Base-by-base conservation (phyloP, 2,888 invertebrate species). In the Synergus laeviventris region DNA sequence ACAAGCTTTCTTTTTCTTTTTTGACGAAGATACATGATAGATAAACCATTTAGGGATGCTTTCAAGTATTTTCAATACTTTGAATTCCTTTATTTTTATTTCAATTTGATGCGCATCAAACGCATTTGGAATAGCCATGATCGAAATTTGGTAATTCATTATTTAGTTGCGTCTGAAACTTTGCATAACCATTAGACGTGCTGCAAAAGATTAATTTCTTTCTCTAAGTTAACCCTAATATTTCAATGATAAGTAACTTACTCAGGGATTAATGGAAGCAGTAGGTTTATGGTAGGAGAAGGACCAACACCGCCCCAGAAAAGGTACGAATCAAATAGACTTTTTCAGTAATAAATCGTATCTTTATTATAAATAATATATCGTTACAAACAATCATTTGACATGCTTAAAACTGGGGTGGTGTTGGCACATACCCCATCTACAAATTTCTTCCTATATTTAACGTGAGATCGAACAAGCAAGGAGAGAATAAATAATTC, bases 261-360 rank as follows among this genome's bases (percentile, higher is more conserved):
- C 16, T 49, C 1, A 70, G 49, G 70, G 70, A 70, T 7, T 49
- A 49, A 70, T 70, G 70, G 70, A 70, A 49, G 24, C 36, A 49
- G 24, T 36, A 78, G 81, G 79, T 24, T 59, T 1, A 24, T 59
- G 59, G 59, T 75, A 56, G 78, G 81, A 83, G 79, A 77, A 78
- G 81, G 82, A 78, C 82, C 83, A 84, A 84, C 82, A 84, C 82
- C 82, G 78, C 80, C 81, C 81, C 79, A 76, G 78, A 62, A 78
- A 73, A 60, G 79, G 76, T 73, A 75, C 62, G 54, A 73, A 66
- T 77, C 70, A 75, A 75, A 61, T 74, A 49, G 78, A 76, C 61
- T 77, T 78, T 42, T 59, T 36, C 49, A 54, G 70, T 79, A 78
- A 79, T 74, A 76, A 76, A 79, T 81, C 60, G 74, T 73, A 76